A percentile compares a stretch with the other conserved stretches of the same genome.
These are phyloP conservation scores for Peromyscus eremicus DNA, from an alignment of 2,797 vertebrate species.

Conservation along the genomic window DNA sequence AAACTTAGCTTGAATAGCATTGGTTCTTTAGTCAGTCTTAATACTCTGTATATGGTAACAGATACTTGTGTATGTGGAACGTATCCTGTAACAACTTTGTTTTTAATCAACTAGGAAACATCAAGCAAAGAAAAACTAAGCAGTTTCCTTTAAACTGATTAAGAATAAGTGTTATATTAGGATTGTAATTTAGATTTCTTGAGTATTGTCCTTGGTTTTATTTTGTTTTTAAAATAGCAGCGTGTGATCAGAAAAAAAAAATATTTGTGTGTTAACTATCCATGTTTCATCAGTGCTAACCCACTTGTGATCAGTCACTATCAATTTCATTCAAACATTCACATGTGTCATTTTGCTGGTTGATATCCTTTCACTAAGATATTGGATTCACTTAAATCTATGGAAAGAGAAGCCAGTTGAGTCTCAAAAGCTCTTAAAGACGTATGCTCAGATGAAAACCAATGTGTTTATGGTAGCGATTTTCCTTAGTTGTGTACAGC, in stretches of 20 bases:
- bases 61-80: too few species aligned
- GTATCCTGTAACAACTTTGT: neutral
- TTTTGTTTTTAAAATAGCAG: neutral
- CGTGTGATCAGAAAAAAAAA: slow-evolving; percentile 2
- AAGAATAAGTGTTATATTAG: neutral
- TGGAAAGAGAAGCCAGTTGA: neutral
- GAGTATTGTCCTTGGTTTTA: neutral
- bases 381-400: neutral
- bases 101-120: slow-evolving; percentile 22
- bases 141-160: neutral
- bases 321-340: neutral
- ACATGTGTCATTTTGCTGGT: neutral
- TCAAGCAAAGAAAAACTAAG: neutral
- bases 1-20: neutral
- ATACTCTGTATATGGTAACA: neutral
- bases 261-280: neutral
- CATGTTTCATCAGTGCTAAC: neutral
- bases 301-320: neutral
- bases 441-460: neutral
- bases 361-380: neutral
- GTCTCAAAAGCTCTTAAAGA: neutral
- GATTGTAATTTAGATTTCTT: neutral
- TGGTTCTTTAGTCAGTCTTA: neutral
- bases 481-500: neutral
- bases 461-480: neutral